These are phyloP conservation scores for Planococcus citri DNA, from an alignment of 1,140 invertebrate genomes.

Conservation along the genomic window DNA sequence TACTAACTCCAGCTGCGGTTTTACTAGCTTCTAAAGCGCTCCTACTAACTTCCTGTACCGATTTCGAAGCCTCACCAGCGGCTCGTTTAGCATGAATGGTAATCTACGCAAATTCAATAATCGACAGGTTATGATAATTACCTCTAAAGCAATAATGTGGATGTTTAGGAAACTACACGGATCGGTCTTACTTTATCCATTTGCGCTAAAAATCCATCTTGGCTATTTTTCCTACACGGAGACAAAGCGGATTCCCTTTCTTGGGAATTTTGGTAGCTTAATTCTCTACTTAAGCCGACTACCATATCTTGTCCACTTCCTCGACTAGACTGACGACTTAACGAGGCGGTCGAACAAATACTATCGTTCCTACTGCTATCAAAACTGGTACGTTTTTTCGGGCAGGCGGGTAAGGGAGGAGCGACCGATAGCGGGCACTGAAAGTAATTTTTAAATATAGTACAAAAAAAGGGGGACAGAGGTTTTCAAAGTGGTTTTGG, in stretches of 20 bases:
- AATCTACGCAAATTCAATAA: constrained; percentile 35
- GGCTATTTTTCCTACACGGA: constrained; percentile 73
- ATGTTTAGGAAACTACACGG: not conserved
- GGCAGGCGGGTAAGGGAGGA: not conserved
- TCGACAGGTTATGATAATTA: not conserved
- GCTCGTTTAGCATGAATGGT: constrained; percentile 80
- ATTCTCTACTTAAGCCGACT: constrained; percentile 2
- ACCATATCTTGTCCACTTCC: constrained; percentile 12
- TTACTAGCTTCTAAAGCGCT: constrained; percentile 74
- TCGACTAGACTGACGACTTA: constrained; percentile 11
- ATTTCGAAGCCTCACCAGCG: constrained; percentile 69
- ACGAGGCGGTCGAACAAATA: not conserved
- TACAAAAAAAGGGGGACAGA: no score
- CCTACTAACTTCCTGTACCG: constrained; percentile 66
- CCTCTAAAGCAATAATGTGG: no score
- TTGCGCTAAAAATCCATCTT: constrained; percentile 75
- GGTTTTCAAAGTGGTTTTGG: no score
- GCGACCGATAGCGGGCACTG: constrained; percentile 3
- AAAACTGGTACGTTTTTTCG: not conserved
- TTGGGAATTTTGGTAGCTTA: constrained; percentile 35
- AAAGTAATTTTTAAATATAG: not conserved
- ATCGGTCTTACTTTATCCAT: constrained; percentile 61
- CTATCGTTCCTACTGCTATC: not conserved
- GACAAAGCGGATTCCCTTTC: constrained; percentile 75
- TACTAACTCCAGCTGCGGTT: constrained; percentile 70